These are phyloP conservation scores for Cyclura pinguis DNA, from an alignment of 2,797 vertebrate species.

Conservation along the genomic window DNA sequence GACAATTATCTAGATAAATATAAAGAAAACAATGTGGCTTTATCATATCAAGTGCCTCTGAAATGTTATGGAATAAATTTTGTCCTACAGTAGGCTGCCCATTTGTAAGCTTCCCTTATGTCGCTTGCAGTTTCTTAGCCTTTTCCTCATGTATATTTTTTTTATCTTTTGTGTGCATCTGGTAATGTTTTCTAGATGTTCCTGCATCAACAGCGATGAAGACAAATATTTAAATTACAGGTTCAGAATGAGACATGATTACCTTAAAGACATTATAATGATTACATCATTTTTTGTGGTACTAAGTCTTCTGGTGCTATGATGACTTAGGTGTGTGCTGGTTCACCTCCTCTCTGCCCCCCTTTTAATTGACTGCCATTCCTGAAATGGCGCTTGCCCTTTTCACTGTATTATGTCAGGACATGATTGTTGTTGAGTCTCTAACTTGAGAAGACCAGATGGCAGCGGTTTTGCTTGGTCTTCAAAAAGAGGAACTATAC, in stretches of 20 bases:
- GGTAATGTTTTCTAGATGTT: not conserved
- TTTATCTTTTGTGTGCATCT: not conserved
- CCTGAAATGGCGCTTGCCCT: not conserved
- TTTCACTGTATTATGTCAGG: not conserved
- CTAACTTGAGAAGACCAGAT: not conserved
- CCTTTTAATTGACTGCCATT: not conserved
- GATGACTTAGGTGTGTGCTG: not conserved
- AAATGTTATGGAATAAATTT: not conserved
- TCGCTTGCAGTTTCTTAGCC: not conserved
- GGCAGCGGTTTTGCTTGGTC: not conserved
- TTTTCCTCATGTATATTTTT: not conserved
- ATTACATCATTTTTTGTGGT: not conserved
- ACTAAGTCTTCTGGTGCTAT: not conserved
- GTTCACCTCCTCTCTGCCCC: not conserved
- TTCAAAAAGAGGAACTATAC: conserved; percentile 34
- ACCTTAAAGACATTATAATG: not conserved
- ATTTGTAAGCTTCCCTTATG: no score
- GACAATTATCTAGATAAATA: not conserved
- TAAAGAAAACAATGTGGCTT: not conserved
- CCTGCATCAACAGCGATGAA: fast-evolving
- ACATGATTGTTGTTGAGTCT: not conserved
- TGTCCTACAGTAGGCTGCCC: not conserved
- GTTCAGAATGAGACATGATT: no score
- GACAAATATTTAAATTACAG: no score
- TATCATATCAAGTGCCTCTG: no score